Base-by-base conservation (phyloP, 2,888 invertebrate genomes). In the Synergus itoensis region DNA sequence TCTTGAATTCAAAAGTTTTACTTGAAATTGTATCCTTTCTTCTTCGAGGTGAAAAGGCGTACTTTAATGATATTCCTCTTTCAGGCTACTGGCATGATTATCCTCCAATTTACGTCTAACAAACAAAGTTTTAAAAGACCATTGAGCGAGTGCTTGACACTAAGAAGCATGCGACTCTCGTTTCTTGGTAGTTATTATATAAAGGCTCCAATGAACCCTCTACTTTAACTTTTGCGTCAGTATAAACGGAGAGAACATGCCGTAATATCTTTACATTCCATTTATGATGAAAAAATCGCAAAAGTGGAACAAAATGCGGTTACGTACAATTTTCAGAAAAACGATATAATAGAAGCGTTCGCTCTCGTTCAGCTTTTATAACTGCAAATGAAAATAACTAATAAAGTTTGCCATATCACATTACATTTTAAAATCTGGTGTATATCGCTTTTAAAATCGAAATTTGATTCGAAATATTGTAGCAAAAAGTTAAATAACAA, bases 91-190 rank as follows among this genome's bases (percentile, higher is more conserved):
- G n/a, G 36, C 28, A 48, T 36, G 48, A 69, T 69, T 69, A 69
- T 36, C 28, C 11, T 48, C 28, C 69, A 69, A 69, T 69, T 69
- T 69, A 48, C 36, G 69, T n/a, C 36, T 36, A 36, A 48, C 36
- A 48, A 48, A 69, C 48, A 36, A 53, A 53, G 48, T 36, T 53
- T 36, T 8, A 48, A 69, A 53, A 69, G 69, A 69, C 21, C 28
- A 2, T 12, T 53, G 69, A 28, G 12, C 11, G 21, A 60, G 18
- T 18, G 4, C 9, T 36, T 69, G 69, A 69, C 48, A 53, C 28
- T 48, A 16, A 53, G 21, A 45, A 69, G 45, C 45, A 48, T 28
- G 48, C 69, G 48, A 69, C 48, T 53, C 43, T 48, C 1, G 48
- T 48, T 69, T 21, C 36, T 36, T 36, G 69, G 21, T 65, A 43